A percentile compares a stretch with the other conserved stretches of the same genome.
phyloP scores from a whole-genome alignment of 2,113 vertebrate genomes.

The Heliornis fulica region DNA sequence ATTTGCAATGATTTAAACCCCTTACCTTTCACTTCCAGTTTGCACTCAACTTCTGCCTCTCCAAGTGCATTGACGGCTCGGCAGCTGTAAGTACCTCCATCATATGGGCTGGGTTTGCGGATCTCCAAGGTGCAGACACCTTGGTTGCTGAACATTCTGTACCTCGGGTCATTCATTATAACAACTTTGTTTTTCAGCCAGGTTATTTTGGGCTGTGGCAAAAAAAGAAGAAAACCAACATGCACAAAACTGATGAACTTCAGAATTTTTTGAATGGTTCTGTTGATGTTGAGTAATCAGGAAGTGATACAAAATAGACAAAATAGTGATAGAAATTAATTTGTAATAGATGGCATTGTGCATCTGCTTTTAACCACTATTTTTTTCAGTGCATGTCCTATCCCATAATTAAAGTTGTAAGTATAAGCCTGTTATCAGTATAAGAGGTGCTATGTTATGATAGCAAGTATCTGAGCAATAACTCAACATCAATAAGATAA shows the following conservation, averaged over 20 bases:
- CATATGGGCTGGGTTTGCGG: constrained; percentile 94
- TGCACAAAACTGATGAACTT: neutral
- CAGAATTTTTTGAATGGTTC: neutral
- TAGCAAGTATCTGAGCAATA: neutral
- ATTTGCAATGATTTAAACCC: neutral
- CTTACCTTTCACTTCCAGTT: constrained; percentile 98
- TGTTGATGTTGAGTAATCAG: neutral
- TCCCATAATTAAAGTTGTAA: neutral
- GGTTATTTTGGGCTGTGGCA: constrained; percentile 89
- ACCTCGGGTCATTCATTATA: constrained; percentile 90
- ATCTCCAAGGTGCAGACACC: constrained; percentile 96
- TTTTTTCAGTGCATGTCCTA: neutral
- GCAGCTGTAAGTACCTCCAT: constrained; percentile 91
- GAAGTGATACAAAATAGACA: neutral
- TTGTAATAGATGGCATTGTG: neutral
- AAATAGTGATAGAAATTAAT: neutral
- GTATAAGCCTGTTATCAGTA: neutral
- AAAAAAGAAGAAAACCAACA: neutral
- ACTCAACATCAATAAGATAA: neutral
- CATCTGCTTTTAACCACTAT: neutral
- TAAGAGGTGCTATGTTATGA: neutral
- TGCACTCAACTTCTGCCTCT: constrained; percentile 92
- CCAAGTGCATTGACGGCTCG: constrained; percentile 90
- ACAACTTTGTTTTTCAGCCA: constrained; percentile 98
- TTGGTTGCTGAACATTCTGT: constrained; percentile 97